phyloP scores from a whole-genome alignment of 1,140 invertebrate genomes.

The Trichomalopsis sarcophagae region DNA sequence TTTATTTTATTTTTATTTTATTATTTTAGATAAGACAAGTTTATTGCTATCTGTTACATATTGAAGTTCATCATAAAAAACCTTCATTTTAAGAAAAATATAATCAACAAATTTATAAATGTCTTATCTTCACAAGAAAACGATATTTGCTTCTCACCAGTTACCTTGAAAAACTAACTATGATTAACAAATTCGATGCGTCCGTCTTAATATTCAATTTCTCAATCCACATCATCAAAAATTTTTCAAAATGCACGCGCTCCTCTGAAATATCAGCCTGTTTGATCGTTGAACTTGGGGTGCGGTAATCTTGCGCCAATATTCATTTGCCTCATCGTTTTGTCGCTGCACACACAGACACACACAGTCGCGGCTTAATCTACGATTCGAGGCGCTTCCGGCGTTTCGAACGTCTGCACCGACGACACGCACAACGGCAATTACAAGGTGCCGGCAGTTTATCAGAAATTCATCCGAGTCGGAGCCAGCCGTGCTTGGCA shows the following conservation, averaged over 20 bases:
- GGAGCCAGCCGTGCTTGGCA: conserved; percentile 28
- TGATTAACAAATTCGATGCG: too few relatives aligned
- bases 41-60: too few relatives aligned
- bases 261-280: conserved; percentile 21
- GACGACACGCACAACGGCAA: conserved; percentile 73
- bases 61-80: too few relatives aligned
- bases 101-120: too few relatives aligned
- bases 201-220: too few relatives aligned
- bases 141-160: too few relatives aligned
- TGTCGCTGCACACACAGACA: neutral
- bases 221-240: too few relatives aligned
- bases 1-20: conserved; percentile 47
- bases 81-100: too few relatives aligned
- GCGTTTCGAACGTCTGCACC: conserved; percentile 8
- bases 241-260: neutral
- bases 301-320: conserved; percentile 57
- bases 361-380: neutral
- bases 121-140: too few relatives aligned
- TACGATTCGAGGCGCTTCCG: conserved; percentile 14
- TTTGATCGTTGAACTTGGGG: conserved; percentile 43
- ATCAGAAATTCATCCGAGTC: conserved; percentile 70
- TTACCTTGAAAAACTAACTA: too few relatives aligned
- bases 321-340: conserved; percentile 39
- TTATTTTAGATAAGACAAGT: too few relatives aligned
- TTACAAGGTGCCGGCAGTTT: conserved; percentile 72